phyloP scores from a whole-genome alignment of 1,140 invertebrate species.

The Tetramorium simillimum region DNA sequence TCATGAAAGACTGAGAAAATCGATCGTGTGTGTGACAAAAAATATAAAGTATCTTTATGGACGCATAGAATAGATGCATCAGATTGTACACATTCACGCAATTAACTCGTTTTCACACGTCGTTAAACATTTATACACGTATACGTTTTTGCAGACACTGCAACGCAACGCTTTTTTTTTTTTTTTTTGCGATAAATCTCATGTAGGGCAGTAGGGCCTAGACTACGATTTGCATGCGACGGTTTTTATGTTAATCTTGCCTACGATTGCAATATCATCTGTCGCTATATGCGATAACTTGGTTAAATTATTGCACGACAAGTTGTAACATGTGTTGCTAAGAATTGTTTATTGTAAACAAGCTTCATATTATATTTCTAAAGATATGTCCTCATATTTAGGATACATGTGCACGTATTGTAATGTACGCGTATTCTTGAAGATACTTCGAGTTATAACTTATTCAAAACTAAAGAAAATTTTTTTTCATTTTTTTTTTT shows the following conservation, averaged over 20 bases:
- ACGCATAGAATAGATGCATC: background rate
- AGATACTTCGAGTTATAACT: background rate
- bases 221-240: conserved; percentile 42
- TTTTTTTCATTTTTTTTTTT: background rate
- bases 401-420: background rate
- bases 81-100: background rate
- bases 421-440: background rate
- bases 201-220: conserved; percentile 41
- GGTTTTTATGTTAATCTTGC: conserved; percentile 62
- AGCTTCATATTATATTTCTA: background rate
- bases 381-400: background rate
- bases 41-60: background rate
- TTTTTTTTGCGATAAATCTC: background rate
- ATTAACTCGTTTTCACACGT: background rate
- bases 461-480: background rate
- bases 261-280: conserved; percentile 60
- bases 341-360: background rate
- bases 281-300: conserved; percentile 40
- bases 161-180: background rate
- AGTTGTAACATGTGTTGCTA: background rate
- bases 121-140: background rate
- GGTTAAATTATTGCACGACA: background rate
- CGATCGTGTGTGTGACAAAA: background rate
- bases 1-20: background rate
- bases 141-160: background rate